These are phyloP conservation scores for Eidolon dupreanum DNA, from an alignment of 2,797 vertebrate genomes.

Conservation along the genomic window DNA sequence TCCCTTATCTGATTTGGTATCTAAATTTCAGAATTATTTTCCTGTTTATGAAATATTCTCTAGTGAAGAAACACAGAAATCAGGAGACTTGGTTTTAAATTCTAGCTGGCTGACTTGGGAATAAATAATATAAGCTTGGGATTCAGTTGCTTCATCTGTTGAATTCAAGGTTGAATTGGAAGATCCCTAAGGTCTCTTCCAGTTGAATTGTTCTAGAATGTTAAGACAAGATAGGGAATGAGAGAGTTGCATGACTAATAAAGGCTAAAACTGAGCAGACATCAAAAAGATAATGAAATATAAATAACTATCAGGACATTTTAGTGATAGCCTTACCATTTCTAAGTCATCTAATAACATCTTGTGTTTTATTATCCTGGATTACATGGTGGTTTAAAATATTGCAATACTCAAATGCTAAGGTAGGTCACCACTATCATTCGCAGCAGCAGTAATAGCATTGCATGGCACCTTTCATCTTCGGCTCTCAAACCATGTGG, in stretches of 20 bases:
- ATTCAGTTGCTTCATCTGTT: conserved; percentile 12
- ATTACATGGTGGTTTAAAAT: conserved; percentile 62
- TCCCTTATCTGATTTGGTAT: neutral
- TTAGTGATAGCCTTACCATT: conserved; percentile 41
- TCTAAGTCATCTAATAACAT: conserved; percentile 74
- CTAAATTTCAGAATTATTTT: conserved; percentile 43
- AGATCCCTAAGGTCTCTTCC: neutral
- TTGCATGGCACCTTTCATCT: conserved; percentile 71
- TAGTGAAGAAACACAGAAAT: conserved; percentile 36
- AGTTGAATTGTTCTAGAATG: neutral
- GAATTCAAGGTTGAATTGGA: conserved; percentile 20
- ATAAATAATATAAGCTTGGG: neutral
- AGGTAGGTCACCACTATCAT: conserved; percentile 36
- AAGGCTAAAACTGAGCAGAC: conserved; percentile 10
- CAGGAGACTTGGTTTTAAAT: conserved; percentile 35
- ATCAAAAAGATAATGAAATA: conserved; percentile 56
- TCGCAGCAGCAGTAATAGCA: conserved; percentile 48
- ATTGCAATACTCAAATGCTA: conserved; percentile 58
- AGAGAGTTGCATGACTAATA: conserved; percentile 21
- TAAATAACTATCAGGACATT: conserved; percentile 45
- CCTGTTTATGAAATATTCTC: conserved; percentile 37
- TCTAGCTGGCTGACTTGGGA: neutral
- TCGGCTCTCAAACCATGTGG: conserved; percentile 31
- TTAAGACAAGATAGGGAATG: conserved; percentile 19
- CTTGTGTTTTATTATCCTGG: conserved; percentile 68